These are phyloP conservation scores for Sebastes vulpes DNA, from an alignment of 2,797 vertebrate genomes.

Conservation along the genomic window DNA sequence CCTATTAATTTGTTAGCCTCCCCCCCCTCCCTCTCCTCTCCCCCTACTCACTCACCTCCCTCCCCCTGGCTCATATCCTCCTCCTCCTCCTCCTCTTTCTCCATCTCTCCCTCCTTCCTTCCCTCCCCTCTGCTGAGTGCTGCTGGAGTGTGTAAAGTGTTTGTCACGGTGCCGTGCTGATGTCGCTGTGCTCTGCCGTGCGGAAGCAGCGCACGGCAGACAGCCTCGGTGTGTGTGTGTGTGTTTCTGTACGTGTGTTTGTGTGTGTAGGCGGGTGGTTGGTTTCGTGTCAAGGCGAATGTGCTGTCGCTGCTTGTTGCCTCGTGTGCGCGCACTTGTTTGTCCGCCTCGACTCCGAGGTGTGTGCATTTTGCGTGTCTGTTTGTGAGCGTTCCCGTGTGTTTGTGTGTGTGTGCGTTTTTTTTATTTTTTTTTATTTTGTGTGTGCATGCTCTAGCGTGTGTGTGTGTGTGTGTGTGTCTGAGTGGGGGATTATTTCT, in stretches of 20 bases:
- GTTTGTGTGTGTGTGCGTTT: neutral
- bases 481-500: slow-evolving; percentile 85
- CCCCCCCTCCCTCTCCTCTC: slow-evolving; percentile 12
- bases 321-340: slow-evolving; percentile 48
- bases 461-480: slow-evolving; percentile 55
- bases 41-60: slow-evolving; percentile 21
- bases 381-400: slow-evolving; percentile 8
- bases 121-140: slow-evolving; percentile 73
- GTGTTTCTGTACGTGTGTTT: neutral
- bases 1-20: slow-evolving; percentile 83
- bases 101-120: slow-evolving; percentile 51
- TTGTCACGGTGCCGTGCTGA: slow-evolving; percentile 82
- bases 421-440: neutral
- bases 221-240: slow-evolving; percentile 32
- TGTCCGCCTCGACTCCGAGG: slow-evolving; percentile 44
- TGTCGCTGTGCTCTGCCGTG: slow-evolving; percentile 77
- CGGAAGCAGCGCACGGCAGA: slow-evolving; percentile 64
- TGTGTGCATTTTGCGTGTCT: slow-evolving; percentile 33
- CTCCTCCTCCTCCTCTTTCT: slow-evolving; percentile 26
- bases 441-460: slow-evolving; percentile 23
- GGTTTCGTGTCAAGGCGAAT: slow-evolving; percentile 72
- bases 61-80: slow-evolving; percentile 67
- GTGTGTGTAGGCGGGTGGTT: slow-evolving; percentile 64
- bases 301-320: slow-evolving; percentile 72
- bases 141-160: slow-evolving; percentile 84